Conservation (phyloP, 1,140 invertebrate species). For the Monomorium pharaonis region DNA sequence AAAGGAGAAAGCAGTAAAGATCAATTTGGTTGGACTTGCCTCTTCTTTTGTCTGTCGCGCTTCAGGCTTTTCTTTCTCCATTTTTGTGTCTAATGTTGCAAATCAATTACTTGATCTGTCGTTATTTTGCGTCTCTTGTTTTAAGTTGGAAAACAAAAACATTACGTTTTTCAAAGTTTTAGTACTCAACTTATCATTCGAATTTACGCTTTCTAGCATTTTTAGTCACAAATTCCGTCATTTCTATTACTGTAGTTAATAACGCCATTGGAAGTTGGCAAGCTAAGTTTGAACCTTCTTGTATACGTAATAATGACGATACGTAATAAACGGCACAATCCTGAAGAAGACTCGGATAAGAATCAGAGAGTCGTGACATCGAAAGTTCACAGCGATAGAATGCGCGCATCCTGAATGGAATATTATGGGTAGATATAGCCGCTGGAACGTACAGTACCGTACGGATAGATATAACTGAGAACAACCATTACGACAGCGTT, state of each 20-base stretch:
- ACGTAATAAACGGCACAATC: conserved; percentile 33
- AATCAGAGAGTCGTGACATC: conserved; percentile 52
- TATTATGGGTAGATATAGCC: neutral
- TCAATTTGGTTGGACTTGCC: neutral
- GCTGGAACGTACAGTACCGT: neutral
- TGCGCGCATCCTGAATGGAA: conserved; percentile 42
- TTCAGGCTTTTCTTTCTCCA: neutral
- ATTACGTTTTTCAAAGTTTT: neutral
- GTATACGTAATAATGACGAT: conserved; percentile 40
- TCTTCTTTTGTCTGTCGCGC: neutral
- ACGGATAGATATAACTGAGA: neutral
- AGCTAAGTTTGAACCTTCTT: neutral
- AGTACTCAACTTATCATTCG: neutral
- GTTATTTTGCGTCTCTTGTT: neutral
- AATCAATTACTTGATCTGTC: neutral
- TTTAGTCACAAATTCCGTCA: neutral
- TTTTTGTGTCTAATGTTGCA: neutral
- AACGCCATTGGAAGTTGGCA: conserved; percentile 2
- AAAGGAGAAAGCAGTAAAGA: conserved; percentile 32
- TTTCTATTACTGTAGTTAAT: neutral
- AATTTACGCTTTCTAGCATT: neutral
- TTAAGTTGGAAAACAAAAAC: neutral
- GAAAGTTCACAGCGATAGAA: conserved; percentile 56
- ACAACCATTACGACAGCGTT: conserved; percentile 31
- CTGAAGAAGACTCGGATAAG: conserved; percentile 43